phyloP scores from a whole-genome alignment of 2,888 invertebrate species.

The Volucella zonaria region DNA sequence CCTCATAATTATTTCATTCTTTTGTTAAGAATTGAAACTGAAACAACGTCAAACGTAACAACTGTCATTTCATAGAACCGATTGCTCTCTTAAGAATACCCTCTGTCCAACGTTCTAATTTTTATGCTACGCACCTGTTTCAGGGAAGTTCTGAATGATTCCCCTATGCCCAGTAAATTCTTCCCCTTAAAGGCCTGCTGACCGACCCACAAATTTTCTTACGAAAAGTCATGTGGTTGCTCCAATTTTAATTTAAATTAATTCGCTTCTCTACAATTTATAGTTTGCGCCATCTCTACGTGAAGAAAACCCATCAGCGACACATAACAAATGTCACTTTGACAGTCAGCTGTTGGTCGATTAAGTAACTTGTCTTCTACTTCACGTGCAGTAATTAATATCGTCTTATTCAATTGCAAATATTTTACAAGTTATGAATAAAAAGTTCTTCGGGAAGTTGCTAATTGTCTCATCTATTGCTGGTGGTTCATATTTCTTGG shows the following conservation, averaged over 20 bases:
- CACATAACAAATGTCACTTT: background rate
- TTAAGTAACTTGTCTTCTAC: constrained; percentile 49
- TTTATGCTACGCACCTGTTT: too few species aligned
- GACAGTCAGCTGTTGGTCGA: constrained; percentile 49
- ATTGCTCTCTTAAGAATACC: too few species aligned
- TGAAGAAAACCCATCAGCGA: background rate
- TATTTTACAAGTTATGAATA: constrained; percentile 56
- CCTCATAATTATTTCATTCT: too few species aligned
- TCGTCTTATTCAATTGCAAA: constrained; percentile 5
- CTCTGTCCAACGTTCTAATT: too few species aligned
- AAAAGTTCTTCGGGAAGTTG: constrained; percentile 44
- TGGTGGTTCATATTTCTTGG: constrained; percentile 78
- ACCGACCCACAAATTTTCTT: too few species aligned
- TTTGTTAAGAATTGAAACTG: too few species aligned
- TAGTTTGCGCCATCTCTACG: constrained; percentile 27
- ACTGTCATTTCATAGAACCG: too few species aligned
- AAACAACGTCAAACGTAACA: too few species aligned
- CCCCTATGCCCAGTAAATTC: too few species aligned
- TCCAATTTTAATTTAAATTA: background rate
- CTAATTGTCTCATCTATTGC: constrained; percentile 77
- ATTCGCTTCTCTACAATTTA: background rate
- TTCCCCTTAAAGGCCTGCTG: too few species aligned
- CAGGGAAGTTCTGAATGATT: too few species aligned
- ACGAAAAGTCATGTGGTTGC: too few species aligned
- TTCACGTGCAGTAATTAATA: constrained; percentile 28